Evolutionary conservation across 2,113 vertebrate genomes (phyloP).

Genomic region (western clawed frog (Xenopus tropicalis)): DNA sequence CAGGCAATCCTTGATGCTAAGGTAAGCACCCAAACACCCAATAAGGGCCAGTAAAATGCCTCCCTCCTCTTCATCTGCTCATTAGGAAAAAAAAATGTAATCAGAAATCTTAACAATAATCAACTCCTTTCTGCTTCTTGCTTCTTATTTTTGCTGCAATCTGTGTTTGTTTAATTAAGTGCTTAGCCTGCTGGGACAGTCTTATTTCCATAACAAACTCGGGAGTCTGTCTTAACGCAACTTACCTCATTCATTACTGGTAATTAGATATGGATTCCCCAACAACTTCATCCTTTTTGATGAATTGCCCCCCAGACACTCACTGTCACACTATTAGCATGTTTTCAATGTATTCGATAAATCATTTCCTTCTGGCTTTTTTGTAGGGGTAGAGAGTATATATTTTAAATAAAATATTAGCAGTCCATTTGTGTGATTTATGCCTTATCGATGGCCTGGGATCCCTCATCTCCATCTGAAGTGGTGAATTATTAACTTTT

Average conservation of each 20-base stretch:
- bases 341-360: slow-evolving; percentile 69
- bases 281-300: slow-evolving; percentile 63
- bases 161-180: slow-evolving; percentile 70
- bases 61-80: too few species aligned
- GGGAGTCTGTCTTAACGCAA: slow-evolving; percentile 53
- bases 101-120: slow-evolving; percentile 34
- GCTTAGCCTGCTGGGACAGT: slow-evolving; percentile 65
- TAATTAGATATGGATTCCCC: slow-evolving; percentile 77
- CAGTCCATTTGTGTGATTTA: slow-evolving; percentile 45
- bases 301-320: slow-evolving; percentile 69
- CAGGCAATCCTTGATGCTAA: too few species aligned
- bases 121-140: background rate
- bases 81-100: slow-evolving; percentile 23
- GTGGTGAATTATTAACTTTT: slow-evolving; percentile 30
- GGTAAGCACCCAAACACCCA: too few species aligned
- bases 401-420: slow-evolving; percentile 67
- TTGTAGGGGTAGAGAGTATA: slow-evolving; percentile 39
- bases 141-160: slow-evolving; percentile 4
- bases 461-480: slow-evolving; percentile 23
- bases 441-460: background rate
- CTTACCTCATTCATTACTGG: slow-evolving; percentile 66
- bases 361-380: slow-evolving; percentile 53
- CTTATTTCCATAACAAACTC: slow-evolving; percentile 70
- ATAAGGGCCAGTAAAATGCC: too few species aligned
- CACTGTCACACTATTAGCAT: slow-evolving; percentile 69